A percentile compares a stretch with the other conserved stretches of the same genome.
Conservation (phyloP, 2,113 vertebrate genomes). For the Poicephalus meyeri region DNA sequence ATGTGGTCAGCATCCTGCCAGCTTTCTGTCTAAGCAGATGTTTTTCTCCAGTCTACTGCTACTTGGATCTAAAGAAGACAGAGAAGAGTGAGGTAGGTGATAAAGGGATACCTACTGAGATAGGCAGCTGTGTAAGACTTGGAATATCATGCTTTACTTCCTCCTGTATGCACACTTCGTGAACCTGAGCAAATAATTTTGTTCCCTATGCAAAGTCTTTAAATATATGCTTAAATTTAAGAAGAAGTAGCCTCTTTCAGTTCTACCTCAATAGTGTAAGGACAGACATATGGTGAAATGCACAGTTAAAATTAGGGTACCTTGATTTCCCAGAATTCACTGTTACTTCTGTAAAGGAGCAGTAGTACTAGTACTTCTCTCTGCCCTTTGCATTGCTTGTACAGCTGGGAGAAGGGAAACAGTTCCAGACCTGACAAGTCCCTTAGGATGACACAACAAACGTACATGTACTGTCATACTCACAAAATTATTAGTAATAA, state of each 20-base stretch:
- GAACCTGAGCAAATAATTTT: neutral
- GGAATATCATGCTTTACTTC: neutral
- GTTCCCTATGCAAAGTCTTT: neutral
- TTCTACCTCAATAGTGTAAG: neutral
- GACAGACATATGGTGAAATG: neutral
- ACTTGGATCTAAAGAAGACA: neutral
- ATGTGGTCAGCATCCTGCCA: neutral
- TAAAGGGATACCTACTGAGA: neutral
- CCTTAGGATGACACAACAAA: neutral
- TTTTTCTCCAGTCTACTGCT: neutral
- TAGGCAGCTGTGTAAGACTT: neutral
- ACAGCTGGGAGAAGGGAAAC: neutral
- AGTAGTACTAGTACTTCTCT: neutral
- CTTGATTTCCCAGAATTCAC: neutral
- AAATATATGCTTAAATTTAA: neutral
- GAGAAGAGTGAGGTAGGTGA: accelerated
- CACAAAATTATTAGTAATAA: constrained; percentile 3
- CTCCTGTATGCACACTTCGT: neutral
- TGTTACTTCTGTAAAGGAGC: neutral
- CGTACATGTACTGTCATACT: neutral
- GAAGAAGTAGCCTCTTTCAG: neutral
- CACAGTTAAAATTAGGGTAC: neutral
- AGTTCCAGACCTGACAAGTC: neutral
- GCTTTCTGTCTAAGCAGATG: neutral
- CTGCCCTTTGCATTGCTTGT: neutral